Evolutionary conservation across 1,140 invertebrate genomes (phyloP), one percentile per base, ranked within the genome.

Genomic region (Hirudo medicinalis): DNA sequence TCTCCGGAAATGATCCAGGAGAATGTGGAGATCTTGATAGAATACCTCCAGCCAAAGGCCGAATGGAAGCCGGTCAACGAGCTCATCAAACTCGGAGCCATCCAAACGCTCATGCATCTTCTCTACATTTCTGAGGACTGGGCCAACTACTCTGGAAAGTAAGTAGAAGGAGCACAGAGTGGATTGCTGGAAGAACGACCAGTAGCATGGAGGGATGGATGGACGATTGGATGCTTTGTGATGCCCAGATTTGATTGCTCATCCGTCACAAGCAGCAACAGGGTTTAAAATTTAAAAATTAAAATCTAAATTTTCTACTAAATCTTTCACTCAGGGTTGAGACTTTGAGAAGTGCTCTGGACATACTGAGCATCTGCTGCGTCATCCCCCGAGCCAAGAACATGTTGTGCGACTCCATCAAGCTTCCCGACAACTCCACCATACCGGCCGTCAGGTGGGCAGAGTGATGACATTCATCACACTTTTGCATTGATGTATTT

Each of bases 111-210:
- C 0, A 82, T 95, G 49, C 88, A 91, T 80, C 88, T 95, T 0
- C 89, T 96, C 69, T 90, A 89, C 2, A 89, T 91, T 78, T 88
- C 91, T 0, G 90, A 91, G 76, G 90, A 93, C 76, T 94, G 92
- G 91, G 91, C 90, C 36, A 74, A 73, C 80, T 94, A 90, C 78
- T 89, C 88, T 74, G 90, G 91, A 73, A 87, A 90, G 87, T 89
- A 81, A 80, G 81, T 80, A 13, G n/a, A 11, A 40, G 1, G 29
- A 11, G 11, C 22, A 11, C 11, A 11, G n/a, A 25, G 15, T 66
- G 13, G 13, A 5, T 70, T 36, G 32, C 32, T 6, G 32, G 32
- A 36, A 36, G n/a, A n/a, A n/a, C n/a, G n/a, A n/a, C n/a, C n/a
- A n/a, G n/a, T n/a, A n/a, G 27, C 15, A 36, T 71, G 22, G 54